Evolutionary conservation across 2,113 vertebrate genomes (phyloP).

Genomic region (Dasypus novemcinctus): DNA sequence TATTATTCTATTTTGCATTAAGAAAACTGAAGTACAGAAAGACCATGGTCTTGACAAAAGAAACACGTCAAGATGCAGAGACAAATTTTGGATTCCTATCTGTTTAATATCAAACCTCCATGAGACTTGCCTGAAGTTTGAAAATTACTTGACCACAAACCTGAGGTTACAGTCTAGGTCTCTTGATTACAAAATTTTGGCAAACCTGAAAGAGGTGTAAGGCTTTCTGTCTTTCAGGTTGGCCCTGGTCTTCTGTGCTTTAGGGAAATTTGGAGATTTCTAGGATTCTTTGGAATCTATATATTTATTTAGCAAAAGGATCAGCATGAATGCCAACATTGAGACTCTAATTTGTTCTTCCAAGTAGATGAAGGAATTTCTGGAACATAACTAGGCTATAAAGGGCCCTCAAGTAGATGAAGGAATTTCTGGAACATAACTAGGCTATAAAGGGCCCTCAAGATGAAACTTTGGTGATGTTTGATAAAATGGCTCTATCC

Average conservation of each 20-base stretch:
- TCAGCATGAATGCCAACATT: neutral
- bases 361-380: neutral
- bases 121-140: neutral
- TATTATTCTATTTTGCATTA: neutral
- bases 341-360: constrained; percentile 4
- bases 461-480: neutral
- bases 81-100: neutral
- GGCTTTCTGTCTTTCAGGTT: neutral
- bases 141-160: neutral
- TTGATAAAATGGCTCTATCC: neutral
- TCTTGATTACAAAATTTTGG: neutral
- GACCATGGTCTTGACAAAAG: neutral
- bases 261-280: neutral
- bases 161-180: neutral
- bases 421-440: neutral
- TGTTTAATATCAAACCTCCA: neutral
- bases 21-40: neutral
- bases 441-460: neutral
- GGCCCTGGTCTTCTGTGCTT: neutral
- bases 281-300: neutral
- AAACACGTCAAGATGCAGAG: neutral
- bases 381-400: neutral
- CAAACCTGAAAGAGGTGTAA: neutral
- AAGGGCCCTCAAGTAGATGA: neutral
- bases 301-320: neutral